Conservation (phyloP, 1,140 invertebrate genomes). For the Hesperophylax magnus region DNA sequence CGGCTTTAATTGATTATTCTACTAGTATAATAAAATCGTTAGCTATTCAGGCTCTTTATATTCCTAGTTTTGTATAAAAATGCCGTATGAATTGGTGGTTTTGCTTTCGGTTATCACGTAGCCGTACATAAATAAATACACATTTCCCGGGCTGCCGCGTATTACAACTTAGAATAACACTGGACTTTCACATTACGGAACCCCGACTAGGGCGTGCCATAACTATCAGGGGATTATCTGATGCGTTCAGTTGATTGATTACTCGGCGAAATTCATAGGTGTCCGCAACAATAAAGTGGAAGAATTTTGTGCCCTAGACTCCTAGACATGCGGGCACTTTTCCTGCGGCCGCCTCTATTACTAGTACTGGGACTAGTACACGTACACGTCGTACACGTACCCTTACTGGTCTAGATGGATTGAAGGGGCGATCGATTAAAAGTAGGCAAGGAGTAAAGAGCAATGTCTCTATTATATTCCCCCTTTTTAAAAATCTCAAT, state of each 20-base stretch:
- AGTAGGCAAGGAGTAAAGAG: neutral
- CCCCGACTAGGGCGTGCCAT: no score
- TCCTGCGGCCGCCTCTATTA: neutral
- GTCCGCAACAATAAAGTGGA: neutral
- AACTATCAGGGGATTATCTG: neutral
- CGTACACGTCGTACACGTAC: no score
- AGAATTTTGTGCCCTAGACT: neutral
- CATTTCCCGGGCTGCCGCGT: no score
- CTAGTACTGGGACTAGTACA: no score
- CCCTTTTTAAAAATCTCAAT: neutral
- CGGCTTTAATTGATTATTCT: neutral
- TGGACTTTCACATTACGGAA: no score
- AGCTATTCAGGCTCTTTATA: neutral
- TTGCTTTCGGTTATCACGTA: no score
- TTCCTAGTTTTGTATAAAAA: no score
- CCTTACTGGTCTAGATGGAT: neutral
- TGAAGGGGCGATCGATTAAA: conserved; percentile 13
- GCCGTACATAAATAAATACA: no score
- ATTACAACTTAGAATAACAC: no score
- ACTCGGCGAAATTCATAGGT: neutral
- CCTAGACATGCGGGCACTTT: neutral
- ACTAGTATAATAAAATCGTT: no score
- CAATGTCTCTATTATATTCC: conserved; percentile 2
- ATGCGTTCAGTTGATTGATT: conserved; percentile 21
- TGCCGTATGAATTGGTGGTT: no score